Base-by-base conservation (phyloP, 1,140 invertebrate species). In the Phenacoccus solenopsis region DNA sequence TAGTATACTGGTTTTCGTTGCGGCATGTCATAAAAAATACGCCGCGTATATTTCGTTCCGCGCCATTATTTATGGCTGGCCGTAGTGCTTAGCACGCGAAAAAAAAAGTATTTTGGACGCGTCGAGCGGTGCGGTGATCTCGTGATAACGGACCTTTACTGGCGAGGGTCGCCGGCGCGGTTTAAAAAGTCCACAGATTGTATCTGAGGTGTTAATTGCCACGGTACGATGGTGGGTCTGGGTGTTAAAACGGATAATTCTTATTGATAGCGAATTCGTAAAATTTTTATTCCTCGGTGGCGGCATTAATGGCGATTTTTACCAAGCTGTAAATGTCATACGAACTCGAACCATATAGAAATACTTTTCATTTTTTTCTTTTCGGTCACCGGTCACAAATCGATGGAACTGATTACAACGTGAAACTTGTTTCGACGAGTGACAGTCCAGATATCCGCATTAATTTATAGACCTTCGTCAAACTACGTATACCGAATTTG, bases 1-100 rank as follows among this genome's bases (percentile, higher is more conserved):
- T 64, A 64, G 59, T 64, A 64, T 64, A 64, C 59, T 64, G 59
- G 59, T 64, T 64, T 64, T 64, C 20, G 4, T 10, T 24, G 38
- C 38, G 38, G 38, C 38, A 49, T 49, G 38, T 49, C 38, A 49
- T 49, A 49, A 49, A 49, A 49, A 49, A 49, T 49, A n/a, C 38
- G 38, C 38, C 38, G 38, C n/a, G n/a, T n/a, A n/a, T 49, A 49
- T 49, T 49, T 49, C 38, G 38, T 49, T 16, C 20, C 38, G 38
- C 20, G n/a, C n/a, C n/a, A n/a, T 49, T 16, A 49, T 49, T 49
- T 49, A 49, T 49, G 38, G 20, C 38, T 49, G 20, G 38, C 13
- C 13, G 38, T 49, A 49, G 20, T n/a, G 38, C 38, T 49, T 49
- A 49, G 38, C 38, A 49, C 38, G 38, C 38, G 38, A 49, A 49